Percentiles rank a stretch among this genome's conserved stretches.
phyloP scores from a whole-genome alignment of 2,797 vertebrate species.

The Pristis pectinata region DNA sequence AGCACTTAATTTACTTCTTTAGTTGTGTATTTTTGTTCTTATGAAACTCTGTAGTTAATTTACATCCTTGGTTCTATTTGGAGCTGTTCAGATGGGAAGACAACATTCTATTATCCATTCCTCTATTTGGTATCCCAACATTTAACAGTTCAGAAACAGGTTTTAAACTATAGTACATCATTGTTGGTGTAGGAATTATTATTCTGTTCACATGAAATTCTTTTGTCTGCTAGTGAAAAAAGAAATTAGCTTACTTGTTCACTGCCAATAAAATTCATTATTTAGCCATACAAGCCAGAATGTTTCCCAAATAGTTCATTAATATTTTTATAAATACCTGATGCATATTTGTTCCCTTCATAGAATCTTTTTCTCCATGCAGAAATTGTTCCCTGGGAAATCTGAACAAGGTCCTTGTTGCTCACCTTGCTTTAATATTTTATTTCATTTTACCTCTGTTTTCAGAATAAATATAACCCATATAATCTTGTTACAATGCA shows the following conservation, averaged over 20 bases:
- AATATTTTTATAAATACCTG: constrained; percentile 16
- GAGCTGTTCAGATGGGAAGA: background rate
- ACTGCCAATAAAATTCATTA: background rate
- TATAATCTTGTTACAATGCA: background rate
- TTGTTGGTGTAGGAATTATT: background rate
- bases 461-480: background rate
- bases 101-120: background rate
- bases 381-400: constrained; percentile 17
- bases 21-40: background rate
- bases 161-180: background rate
- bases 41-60: background rate
- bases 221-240: background rate
- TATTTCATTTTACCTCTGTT: background rate
- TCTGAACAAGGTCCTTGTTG: background rate
- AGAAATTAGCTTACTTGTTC: background rate
- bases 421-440: background rate
- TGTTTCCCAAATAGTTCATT: background rate
- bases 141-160: background rate
- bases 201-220: background rate
- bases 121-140: background rate
- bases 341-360: background rate
- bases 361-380: background rate
- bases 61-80: background rate
- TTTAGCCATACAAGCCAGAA: background rate
- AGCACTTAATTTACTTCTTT: background rate